Conservation (phyloP, 35 echinoderm and acorn worm genomes). For the Ophioderma brevispina region DNA sequence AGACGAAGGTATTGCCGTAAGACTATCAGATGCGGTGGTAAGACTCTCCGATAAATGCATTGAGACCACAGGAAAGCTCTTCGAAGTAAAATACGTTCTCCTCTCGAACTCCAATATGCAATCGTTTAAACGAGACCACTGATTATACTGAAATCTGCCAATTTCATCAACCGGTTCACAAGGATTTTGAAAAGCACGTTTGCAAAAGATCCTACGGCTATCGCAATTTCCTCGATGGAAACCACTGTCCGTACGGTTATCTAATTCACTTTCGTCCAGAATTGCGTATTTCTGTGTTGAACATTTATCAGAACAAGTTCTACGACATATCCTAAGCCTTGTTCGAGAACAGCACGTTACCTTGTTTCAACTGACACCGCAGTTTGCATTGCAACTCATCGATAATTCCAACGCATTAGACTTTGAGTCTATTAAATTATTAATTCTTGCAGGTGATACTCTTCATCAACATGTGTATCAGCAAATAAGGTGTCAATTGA, state of each 20-base stretch:
- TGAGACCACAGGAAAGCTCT: background rate
- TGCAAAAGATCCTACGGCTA: background rate
- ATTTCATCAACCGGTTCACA: background rate
- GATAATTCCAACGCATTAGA: background rate
- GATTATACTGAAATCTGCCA: background rate
- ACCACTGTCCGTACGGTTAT: background rate
- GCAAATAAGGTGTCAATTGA: background rate
- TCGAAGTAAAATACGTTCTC: background rate
- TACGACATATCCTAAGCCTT: background rate
- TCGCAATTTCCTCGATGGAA: background rate
- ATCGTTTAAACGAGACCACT: background rate
- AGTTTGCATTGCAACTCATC: conserved; percentile 2
- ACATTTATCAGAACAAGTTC: background rate
- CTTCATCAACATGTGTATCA: background rate
- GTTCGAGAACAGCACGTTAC: conserved; percentile 12
- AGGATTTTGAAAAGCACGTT: background rate
- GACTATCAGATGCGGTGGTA: background rate
- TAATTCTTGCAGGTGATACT: background rate
- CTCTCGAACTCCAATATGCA: background rate
- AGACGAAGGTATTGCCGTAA: background rate
- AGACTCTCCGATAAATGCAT: background rate
- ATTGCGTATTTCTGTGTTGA: background rate
- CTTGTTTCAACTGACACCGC: background rate
- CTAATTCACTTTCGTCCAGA: background rate
- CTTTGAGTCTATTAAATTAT: background rate